Evolutionary conservation across 2,797 vertebrate species (phyloP).

Genomic region (Cirrhinus molitorella): DNA sequence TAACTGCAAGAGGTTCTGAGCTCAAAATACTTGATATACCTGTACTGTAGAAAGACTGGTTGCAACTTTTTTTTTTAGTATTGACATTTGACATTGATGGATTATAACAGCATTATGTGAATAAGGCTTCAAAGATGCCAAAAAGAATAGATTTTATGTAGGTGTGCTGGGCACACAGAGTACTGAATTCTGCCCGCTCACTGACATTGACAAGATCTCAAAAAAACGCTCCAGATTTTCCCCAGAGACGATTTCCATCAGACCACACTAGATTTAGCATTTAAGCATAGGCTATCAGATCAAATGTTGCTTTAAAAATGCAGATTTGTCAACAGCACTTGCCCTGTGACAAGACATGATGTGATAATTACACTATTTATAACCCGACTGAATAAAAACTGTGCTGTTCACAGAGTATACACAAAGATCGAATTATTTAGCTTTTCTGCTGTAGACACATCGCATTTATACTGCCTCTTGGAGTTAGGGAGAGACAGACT

Average conservation of each 20-base stretch:
- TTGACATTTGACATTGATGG: background rate
- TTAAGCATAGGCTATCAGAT: conserved; percentile 2
- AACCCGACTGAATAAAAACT: conserved; percentile 26
- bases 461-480: conserved; percentile 35
- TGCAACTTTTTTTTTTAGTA: background rate
- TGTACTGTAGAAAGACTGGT: background rate
- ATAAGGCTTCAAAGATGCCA: background rate
- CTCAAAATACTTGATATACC: background rate
- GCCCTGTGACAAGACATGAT: background rate
- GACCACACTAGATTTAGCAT: conserved; percentile 19
- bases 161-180: background rate
- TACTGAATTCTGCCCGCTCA: background rate
- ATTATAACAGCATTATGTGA: background rate
- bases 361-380: conserved; percentile 30
- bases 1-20: background rate
- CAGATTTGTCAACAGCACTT: background rate
- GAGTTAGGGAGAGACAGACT: conserved; percentile 30
- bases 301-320: background rate
- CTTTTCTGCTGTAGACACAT: conserved; percentile 37
- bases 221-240: conserved; percentile 9
- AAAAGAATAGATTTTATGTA: background rate
- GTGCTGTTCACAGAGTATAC: conserved; percentile 32
- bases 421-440: conserved; percentile 53
- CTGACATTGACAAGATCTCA: conserved; percentile 7
- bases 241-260: conserved; percentile 12